Evolutionary conservation across 2,888 invertebrate species (phyloP).

Genomic region (Oxycera nigricornis): DNA sequence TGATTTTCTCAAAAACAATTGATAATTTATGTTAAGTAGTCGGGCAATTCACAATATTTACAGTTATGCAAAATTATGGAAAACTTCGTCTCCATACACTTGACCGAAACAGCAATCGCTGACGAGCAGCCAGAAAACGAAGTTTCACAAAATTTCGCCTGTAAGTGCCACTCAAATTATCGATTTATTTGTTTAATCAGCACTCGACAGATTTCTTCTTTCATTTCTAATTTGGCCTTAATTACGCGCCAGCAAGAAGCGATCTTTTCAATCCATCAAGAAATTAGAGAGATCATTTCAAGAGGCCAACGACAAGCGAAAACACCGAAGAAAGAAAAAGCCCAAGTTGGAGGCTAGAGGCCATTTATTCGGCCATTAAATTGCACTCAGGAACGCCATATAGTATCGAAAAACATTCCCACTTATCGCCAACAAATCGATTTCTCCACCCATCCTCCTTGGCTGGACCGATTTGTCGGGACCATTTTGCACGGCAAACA

Average conservation of each 20-base stretch:
- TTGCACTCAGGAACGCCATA: conserved; percentile 35
- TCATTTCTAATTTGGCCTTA: conserved; percentile 32
- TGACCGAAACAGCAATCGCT: not conserved
- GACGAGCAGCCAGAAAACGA: not conserved
- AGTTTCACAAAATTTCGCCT: conserved; percentile 4
- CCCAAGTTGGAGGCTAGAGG: conserved; percentile 23
- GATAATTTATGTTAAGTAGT: not conserved
- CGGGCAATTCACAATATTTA: not conserved
- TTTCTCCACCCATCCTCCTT: conserved; percentile 10
- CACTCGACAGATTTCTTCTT: conserved; percentile 18
- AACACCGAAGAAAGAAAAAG: conserved; percentile 12
- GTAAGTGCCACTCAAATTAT: not conserved
- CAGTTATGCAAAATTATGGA: not conserved
- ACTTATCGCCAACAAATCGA: conserved; percentile 33
- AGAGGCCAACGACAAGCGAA: conserved; percentile 11
- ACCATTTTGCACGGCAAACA: conserved; percentile 18
- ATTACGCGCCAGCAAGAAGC: conserved; percentile 22
- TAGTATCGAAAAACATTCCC: conserved; percentile 24
- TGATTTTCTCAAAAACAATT: no score
- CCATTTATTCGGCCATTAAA: conserved; percentile 41
- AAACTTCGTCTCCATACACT: not conserved
- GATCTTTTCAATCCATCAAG: conserved; percentile 14
- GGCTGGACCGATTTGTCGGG: conserved; percentile 18
- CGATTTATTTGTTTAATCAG: conserved; percentile 25
- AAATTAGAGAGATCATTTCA: conserved; percentile 15